Evolutionary conservation across 2,113 vertebrate species (phyloP).

Genomic region (Cheilinus undulatus): DNA sequence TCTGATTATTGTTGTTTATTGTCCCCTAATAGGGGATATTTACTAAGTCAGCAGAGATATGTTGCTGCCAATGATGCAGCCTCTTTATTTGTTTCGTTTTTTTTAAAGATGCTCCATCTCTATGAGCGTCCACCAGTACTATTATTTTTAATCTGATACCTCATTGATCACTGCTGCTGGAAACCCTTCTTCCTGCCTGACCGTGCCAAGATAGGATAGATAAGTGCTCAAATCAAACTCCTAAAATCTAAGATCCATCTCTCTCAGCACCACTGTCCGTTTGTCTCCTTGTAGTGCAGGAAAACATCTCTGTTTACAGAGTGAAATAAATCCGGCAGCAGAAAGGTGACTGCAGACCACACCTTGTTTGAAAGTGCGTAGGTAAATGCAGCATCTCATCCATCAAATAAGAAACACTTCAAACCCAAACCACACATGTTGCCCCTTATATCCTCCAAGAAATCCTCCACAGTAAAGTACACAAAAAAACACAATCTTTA

Average conservation of each 20-base stretch:
- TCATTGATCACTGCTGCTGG: conserved; percentile 38
- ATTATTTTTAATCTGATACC: conserved; percentile 30
- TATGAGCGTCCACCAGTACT: too few species aligned
- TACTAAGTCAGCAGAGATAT: too few species aligned
- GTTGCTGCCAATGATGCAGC: too few species aligned
- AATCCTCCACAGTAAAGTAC: background rate
- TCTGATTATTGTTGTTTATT: too few species aligned
- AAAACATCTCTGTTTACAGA: background rate
- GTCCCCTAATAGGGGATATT: too few species aligned
- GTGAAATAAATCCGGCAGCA: background rate
- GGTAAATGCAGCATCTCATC: conserved; percentile 4
- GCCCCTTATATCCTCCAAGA: background rate
- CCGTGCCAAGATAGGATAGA: background rate
- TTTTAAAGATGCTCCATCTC: too few species aligned
- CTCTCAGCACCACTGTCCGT: too few species aligned
- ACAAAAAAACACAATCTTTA: background rate
- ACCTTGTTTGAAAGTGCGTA: conserved; percentile 3
- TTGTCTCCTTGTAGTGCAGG: conserved; percentile 20
- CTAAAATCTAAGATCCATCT: too few species aligned
- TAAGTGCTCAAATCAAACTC: background rate
- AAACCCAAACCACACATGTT: conserved; percentile 9
- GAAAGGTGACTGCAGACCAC: conserved; percentile 3
- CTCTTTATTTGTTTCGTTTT: too few species aligned
- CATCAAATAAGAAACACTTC: background rate
- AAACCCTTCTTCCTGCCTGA: conserved; percentile 34